Evolutionary conservation across 2,888 invertebrate species (phyloP), one percentile per base, ranked within the genome.

Genomic region (Andrena haemorrhoa): DNA sequence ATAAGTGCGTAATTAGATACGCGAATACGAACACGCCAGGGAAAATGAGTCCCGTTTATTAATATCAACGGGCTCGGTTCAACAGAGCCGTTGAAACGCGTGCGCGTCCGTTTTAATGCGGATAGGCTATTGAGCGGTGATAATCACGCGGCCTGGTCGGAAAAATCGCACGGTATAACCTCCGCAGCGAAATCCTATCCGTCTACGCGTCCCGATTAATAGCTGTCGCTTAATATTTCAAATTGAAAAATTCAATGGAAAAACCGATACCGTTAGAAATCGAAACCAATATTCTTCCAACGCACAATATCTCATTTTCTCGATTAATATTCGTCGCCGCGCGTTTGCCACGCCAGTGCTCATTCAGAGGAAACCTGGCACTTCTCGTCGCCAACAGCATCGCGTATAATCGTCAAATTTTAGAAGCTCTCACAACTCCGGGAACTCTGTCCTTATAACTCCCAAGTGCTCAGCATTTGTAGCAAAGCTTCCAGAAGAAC

Each of bases 1-100:
- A 87, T 86, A 87, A 88, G 76, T 78, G 84, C 82, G 78, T 84
- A 87, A 87, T 88, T 88, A 86, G 86, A 86, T 86, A 86, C 79
- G 81, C 74, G 83, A 80, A 85, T 72, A 47, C 76, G 85, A 84
- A 79, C 71, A 63, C 66, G 65, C 63, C 56, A 81, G 23, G 56
- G 74, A 72, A 79, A 87, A 83, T 83, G 86, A 87, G 87, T 85
- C 77, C 74, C 58, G 78, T 76, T 86, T 80, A 86, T 84, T 82
- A 86, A 82, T 75, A 82, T 53, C 72, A 64, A 58, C 71, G 61
- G 73, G 58, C 69, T 65, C 73, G 73, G 58, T 81, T 74, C 70
- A 73, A 69, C 76, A 35, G 68, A 61, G 65, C 53, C 71, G 60
- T 23, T 31, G 61, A 70, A 78, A 83, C 80, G 65, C 66, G 70